Conservation (phyloP, 2,888 invertebrate genomes). For the Ametastegia equiseti region DNA sequence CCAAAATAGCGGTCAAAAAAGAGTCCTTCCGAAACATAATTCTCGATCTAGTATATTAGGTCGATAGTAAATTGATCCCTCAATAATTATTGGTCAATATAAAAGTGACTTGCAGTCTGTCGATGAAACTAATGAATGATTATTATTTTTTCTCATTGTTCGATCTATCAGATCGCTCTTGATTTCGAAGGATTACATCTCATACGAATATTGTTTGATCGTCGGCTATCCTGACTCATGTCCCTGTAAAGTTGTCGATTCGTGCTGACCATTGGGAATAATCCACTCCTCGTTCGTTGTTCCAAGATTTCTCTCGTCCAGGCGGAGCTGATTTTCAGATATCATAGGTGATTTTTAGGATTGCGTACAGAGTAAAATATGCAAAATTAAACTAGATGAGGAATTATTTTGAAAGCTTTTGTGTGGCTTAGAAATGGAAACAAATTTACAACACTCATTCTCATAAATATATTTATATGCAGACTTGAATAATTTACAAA, state of each 20-base stretch:
- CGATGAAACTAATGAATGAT: not conserved
- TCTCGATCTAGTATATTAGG: not conserved
- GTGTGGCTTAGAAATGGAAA: not conserved
- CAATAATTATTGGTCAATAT: not conserved
- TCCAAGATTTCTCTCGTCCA: no score
- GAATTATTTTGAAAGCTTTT: no score
- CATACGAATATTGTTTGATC: not conserved
- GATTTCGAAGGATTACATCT: not conserved
- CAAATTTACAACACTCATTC: not conserved
- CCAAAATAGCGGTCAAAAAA: no score
- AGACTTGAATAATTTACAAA: not conserved
- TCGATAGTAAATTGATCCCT: not conserved
- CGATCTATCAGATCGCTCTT: not conserved
- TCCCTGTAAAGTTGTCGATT: no score
- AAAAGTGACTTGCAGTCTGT: not conserved
- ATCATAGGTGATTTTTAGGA: no score
- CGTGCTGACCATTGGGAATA: no score
- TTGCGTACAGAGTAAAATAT: no score
- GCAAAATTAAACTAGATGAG: no score
- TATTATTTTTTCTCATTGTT: not conserved
- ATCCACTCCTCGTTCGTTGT: no score
- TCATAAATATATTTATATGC: constrained; percentile 1
- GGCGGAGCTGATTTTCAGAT: no score
- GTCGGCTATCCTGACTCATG: no score
- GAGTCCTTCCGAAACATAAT: no score